Percentiles rank a stretch among this genome's conserved stretches.
phyloP scores from a whole-genome alignment of 1,140 invertebrate species.

The Danaus plexippus region DNA sequence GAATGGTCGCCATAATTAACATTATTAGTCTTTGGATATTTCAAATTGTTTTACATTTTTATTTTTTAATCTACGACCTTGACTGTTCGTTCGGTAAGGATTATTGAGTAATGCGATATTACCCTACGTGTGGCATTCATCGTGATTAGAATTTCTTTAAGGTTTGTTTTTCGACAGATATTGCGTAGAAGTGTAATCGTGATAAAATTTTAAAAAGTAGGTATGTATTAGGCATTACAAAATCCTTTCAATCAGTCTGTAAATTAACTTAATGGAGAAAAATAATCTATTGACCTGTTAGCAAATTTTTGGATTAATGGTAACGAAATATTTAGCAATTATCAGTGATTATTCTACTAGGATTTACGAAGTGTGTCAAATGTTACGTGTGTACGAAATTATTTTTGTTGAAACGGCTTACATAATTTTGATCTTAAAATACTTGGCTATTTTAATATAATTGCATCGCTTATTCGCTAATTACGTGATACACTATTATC shows the following conservation, averaged over 20 bases:
- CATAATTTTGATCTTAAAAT: constrained; percentile 6
- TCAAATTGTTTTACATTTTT: too few species aligned
- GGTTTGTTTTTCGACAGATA: constrained; percentile 16
- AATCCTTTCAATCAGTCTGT: too few species aligned
- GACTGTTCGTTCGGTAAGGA: constrained; percentile 1
- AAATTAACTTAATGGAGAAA: too few species aligned
- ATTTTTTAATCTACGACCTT: constrained; percentile 2
- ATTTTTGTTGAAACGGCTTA: constrained; percentile 11
- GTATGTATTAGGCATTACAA: too few species aligned
- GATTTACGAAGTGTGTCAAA: background rate
- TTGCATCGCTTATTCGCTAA: constrained; percentile 18
- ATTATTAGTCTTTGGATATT: too few species aligned
- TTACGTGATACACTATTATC: constrained; percentile 17
- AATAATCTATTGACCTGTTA: too few species aligned
- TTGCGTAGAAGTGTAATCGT: background rate
- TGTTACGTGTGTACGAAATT: constrained; percentile 10
- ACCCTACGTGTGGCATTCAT: constrained; percentile 8
- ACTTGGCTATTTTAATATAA: constrained; percentile 15
- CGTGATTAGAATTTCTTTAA: constrained; percentile 25
- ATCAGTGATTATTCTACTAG: too few species aligned
- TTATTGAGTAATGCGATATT: constrained; percentile 4
- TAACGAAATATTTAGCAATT: too few species aligned
- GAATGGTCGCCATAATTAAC: too few species aligned
- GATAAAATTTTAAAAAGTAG: background rate
- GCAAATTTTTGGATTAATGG: too few species aligned